Base-by-base conservation (phyloP, 2,888 invertebrate genomes). In the Bibio marci region DNA sequence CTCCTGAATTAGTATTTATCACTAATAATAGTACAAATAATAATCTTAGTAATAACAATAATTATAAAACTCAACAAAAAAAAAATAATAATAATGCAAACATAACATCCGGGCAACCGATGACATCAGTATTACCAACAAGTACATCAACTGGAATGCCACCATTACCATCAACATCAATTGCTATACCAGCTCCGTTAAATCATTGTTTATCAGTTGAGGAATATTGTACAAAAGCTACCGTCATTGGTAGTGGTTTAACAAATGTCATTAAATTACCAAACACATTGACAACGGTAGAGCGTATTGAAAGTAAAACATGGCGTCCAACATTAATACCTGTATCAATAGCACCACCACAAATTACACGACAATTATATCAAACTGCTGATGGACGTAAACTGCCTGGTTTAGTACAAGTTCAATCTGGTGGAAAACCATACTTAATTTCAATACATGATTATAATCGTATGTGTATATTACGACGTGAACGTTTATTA, bases 371-470 rank as follows among this genome's bases (percentile, higher is more conserved):
- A 1, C 55, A 56, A 2, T 62, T 69, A 0, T 71, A 71, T 48
- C 61, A 69, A 46, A 76, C 67, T 0, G 71, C 66, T 2, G 73
- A 70, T 51, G 73, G 69, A 0, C 66, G 69, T 37, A 64, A 64
- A 31, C 57, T 74, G 45, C 73, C 73, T 4, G 73, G 73, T 41
- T 61, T 78, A 17, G 75, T 80, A n/a, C 77, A 80, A 50, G 78
- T 79, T 1, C 73, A 78, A 53, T 76, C 80, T 0, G 75, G 79
- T 1, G 81, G 81, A n/a, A 77, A 77, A 51, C 75, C 81, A 1
- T 81, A 77, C 57, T 79, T 81, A 54, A 75, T 83, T 49, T 80
- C 80, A 3, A 68, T 82, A 27, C 74, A 77, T 37, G 82, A 83
- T 51, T 81, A 80, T 59, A 81, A 80, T 58, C 78, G 80, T 46